Evolutionary conservation across 2,888 invertebrate genomes (phyloP).

Genomic region (Pelosia muscerda): DNA sequence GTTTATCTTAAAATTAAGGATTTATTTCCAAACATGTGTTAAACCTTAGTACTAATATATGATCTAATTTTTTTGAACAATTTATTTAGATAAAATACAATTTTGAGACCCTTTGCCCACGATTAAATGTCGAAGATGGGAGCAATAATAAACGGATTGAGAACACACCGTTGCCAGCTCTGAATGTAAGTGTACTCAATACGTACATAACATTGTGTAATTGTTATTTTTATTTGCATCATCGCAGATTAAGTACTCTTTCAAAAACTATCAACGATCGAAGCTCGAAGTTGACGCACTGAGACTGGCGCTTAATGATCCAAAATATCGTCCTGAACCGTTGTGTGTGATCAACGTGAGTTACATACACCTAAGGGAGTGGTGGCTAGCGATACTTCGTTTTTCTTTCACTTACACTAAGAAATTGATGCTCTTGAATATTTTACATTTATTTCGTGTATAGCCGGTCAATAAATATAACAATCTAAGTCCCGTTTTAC

Average conservation of each 20-base stretch:
- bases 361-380: slow-evolving; percentile 61
- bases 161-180: slow-evolving; percentile 91
- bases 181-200: slow-evolving; percentile 89
- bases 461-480: too few species aligned
- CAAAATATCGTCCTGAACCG: slow-evolving; percentile 88
- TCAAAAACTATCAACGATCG: slow-evolving; percentile 88
- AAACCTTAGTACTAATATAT: not conserved
- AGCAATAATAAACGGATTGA: slow-evolving; percentile 79
- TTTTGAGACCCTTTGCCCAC: slow-evolving; percentile 90
- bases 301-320: slow-evolving; percentile 87
- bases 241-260: slow-evolving; percentile 90
- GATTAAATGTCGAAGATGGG: slow-evolving; percentile 88
- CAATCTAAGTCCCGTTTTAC: too few species aligned
- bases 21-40: not conserved
- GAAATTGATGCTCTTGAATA: slow-evolving; percentile 23
- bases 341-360: slow-evolving; percentile 90
- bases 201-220: slow-evolving; percentile 11
- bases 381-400: slow-evolving; percentile 50
- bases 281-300: slow-evolving; percentile 86
- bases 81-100: slow-evolving; percentile 90
- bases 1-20: not conserved
- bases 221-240: slow-evolving; percentile 58
- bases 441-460: not conserved
- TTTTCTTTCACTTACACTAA: not conserved
- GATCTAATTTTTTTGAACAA: slow-evolving; percentile 32